Evolutionary conservation across 2,888 invertebrate species (phyloP), one percentile per base, ranked within the genome.

Genomic region (Melieria omissa): DNA sequence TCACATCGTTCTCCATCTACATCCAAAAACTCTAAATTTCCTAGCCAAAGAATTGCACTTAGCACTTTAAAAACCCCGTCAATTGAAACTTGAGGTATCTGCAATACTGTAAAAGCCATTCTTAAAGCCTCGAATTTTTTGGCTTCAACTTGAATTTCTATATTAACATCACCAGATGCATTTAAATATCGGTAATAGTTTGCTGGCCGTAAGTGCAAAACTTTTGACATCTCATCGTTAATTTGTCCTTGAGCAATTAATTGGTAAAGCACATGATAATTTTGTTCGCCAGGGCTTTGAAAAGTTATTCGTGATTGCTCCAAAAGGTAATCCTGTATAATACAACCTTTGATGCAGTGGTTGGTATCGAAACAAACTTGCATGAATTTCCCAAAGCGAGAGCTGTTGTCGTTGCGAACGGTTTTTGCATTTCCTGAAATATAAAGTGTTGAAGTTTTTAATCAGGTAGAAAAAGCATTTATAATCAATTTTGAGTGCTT

Each of bases 321-420:
- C 74, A 97, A 88, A 66, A 97, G 88, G 85, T 96, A 97, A 87
- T 97, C 96, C 83, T 96, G 93, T 67, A 97, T 93, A 75, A 96
- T 94, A 80, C 96, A 96, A 16, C 97, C 97, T 78, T 93, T 93
- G 81, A 97, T 97, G 88, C 94, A 94, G 88, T 95, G 95, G 79
- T 94, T 92, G 74, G 91, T 91, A 88, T 97, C 96, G 84, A 97
- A 92, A 83, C 96, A 95, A 7, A 97, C 95, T 88, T 96, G 96
- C 90, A 97, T 96, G 85, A 96, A 97, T 88, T 97, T 96, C n/a
- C 97, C 97, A 86, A 97, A 97, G 9, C 97, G 90, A 54, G 95
- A 95, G 12, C 96, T 96, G 86, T 97, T 97, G 87, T 97, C 96
- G 84, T 97, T 97, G 62, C 96, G 90, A 10, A 96, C 94, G 0